Conservation (phyloP, 2,888 invertebrate species). For the Lagria hirta region DNA sequence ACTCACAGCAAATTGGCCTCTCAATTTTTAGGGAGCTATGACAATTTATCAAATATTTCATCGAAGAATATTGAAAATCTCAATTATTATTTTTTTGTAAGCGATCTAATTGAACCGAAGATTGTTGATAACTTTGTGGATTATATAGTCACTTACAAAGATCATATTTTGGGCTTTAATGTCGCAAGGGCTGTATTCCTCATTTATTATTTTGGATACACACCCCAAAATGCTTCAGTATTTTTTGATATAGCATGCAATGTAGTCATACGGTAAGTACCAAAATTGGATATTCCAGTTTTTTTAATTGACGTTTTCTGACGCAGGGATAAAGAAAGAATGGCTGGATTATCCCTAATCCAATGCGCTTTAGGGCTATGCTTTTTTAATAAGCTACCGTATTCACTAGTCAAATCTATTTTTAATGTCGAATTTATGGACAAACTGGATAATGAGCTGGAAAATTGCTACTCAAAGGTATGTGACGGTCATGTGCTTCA, state of each 20-base stretch:
- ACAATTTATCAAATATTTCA: conserved; percentile 46
- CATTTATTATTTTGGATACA: conserved; percentile 57
- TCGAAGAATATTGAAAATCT: conserved; percentile 56
- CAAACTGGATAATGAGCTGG: conserved; percentile 60
- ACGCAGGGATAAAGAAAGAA: conserved; percentile 58
- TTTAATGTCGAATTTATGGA: conserved; percentile 64
- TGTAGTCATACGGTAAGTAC: conserved; percentile 55
- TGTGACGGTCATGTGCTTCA: conserved; percentile 2
- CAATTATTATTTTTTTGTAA: conserved; percentile 50
- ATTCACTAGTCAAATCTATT: conserved; percentile 57
- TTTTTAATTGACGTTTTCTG: background rate
- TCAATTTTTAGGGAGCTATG: conserved; percentile 49
- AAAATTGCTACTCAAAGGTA: conserved; percentile 59
- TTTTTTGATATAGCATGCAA: conserved; percentile 51
- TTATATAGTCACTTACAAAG: conserved; percentile 53
- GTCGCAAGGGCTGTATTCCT: conserved; percentile 56
- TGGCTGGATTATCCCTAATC: conserved; percentile 58
- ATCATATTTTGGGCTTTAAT: conserved; percentile 56
- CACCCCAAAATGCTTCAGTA: conserved; percentile 50
- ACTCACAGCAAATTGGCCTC: conserved; percentile 32
- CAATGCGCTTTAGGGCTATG: conserved; percentile 59
- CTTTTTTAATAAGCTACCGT: conserved; percentile 58
- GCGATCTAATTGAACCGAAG: conserved; percentile 53
- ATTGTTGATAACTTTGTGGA: conserved; percentile 55
- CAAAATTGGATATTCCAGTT: too few relatives aligned